Evolutionary conservation across 2,113 vertebrate species (phyloP), one percentile per base, ranked within the genome.

Genomic region (Gopherus flavomarginatus): DNA sequence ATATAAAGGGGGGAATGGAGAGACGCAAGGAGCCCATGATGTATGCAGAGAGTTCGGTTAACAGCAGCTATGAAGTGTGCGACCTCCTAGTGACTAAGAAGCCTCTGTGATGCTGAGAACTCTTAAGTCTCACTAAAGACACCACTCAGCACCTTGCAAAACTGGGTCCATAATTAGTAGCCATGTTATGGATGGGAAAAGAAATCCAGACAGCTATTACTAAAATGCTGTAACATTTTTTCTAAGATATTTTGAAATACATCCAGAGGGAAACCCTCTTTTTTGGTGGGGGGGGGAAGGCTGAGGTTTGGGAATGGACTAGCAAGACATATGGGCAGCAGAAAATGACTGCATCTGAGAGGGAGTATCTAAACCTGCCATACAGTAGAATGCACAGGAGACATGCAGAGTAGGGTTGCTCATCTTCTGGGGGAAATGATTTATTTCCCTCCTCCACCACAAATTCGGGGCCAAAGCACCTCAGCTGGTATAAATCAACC

Each of bases 191-290:
- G 57, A 88, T n/a, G 65, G 59, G 16, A 2, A 93, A 97, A 95
- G 95, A 92, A 90, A 75, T 54, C 47, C 8, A 9, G 0, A 1
- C 75, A 96, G 91, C 57, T 93, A 88, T 81, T 95, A 88, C 57
- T 94, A 92, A 87, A 97, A 96, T 92, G 75, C 47, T 90, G 47
- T 42, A 78, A 87, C 5, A 6, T 38, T 85, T 87, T 94, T 96
- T 97, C 94, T 91, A 96, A 94, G 10, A 44, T 69, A 57, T 91
- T 92, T 81, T 92, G 86, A 90, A 79, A 90, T 79, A 69, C 50
- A 83, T 88, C 65, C 90, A 96, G 89, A 95, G 53, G 27, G 9
- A 97, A 57, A 85, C 53, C 75, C 87, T 85, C 89, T 88, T 93
- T 75, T 75, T 42, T 42, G 42, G 42, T 83, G 24, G n/a, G 47